Percentiles rank a stretch among this genome's conserved stretches.
Evolutionary conservation across 1,140 invertebrate genomes (phyloP).

Genomic region (Nymphalis io): DNA sequence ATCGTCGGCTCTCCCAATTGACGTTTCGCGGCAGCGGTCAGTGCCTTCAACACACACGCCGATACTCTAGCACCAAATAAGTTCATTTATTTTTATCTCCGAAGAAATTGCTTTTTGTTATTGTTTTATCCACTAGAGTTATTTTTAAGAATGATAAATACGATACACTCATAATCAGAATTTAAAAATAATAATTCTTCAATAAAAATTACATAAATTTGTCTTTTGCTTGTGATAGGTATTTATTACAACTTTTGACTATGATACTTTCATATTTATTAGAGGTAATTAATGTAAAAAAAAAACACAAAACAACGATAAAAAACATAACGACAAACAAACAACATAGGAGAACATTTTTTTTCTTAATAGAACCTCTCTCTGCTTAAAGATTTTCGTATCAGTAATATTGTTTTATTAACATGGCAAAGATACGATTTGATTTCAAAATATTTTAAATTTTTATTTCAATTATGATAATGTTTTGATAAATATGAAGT

Average conservation of each 20-base stretch:
- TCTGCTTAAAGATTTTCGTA: background rate
- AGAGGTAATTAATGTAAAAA: no score
- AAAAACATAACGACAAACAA: no score
- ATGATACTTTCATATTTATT: no score
- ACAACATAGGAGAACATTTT: no score
- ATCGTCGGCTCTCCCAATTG: conserved; percentile 68
- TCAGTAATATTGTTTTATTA: background rate
- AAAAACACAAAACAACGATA: no score
- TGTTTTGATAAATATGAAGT: conserved; percentile 26
- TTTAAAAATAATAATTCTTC: background rate
- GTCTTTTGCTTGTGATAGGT: background rate
- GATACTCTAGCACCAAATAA: conserved; percentile 20
- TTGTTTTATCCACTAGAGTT: no score
- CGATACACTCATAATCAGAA: no score
- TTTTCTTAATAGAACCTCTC: no score
- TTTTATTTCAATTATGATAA: background rate
- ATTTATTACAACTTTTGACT: background rate
- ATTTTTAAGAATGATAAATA: no score
- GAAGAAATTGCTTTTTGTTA: no score
- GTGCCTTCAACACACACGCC: conserved; percentile 36
- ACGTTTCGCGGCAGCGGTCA: conserved; percentile 52
- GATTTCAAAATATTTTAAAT: no score
- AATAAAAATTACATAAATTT: background rate
- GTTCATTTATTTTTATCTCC: background rate
- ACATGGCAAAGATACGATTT: background rate